Evolutionary conservation across 2,888 invertebrate genomes (phyloP), one percentile per base, ranked within the genome.

Genomic region (Tromatobia lineatoria): DNA sequence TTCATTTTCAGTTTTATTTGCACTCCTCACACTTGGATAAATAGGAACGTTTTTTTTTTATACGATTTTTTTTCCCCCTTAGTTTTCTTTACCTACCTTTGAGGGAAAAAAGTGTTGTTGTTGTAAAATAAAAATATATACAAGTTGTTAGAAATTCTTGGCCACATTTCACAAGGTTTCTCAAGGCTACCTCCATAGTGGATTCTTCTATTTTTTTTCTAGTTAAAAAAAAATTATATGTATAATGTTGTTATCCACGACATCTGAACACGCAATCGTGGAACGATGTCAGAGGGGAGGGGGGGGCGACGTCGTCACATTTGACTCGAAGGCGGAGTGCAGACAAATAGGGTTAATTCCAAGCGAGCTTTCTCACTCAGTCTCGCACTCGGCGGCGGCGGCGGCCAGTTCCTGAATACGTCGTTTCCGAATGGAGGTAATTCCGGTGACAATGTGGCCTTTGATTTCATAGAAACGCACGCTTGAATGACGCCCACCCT

Each of bases 381-480:
- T 87, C 85, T 87, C 85, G 83, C 71, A 20, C 78, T 78, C 66
- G 23, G 42, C 38, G n/a, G n/a, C n/a, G n/a, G n/a, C n/a, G n/a
- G n/a, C 20, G 67, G 64, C n/a, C 71, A 67, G 67, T 80, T 76
- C 76, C 83, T 70, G 93, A 93, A 93, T 93, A 92, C 93, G 91
- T 93, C 92, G 93, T 93, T 93, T 93, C 91, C 93, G 91, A 93
- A 93, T 92, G 91, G 93, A 93, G 92, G 92, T 92, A 93, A 93
- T 93, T 93, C 90, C 90, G 85, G 91, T 92, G 93, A 93, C 93
- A 93, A 93, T 93, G 93, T 91, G 92, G 91, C 91, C 93, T 93
- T 93, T 93, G 93, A 93, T 93, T 93, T 92, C 92, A 92, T 92
- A 93, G 92, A 91, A 90, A 90, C 91, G 89, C 90, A 90, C 90